Conservation (phyloP, 2,113 vertebrate species). For the Craseonycteris thonglongyai region DNA sequence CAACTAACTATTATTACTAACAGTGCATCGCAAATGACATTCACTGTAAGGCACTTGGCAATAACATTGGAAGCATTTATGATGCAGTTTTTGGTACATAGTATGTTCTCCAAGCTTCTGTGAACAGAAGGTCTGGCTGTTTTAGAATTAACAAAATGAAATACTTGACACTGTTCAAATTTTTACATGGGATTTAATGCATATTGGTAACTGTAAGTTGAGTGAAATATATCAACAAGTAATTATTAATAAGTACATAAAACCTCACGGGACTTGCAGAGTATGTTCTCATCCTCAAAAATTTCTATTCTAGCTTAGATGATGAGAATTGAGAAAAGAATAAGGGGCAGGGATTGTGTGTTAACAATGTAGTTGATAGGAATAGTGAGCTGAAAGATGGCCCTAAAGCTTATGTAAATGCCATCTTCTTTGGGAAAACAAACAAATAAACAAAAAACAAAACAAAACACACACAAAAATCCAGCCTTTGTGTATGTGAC, state of each 20-base stretch:
- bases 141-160: conserved; percentile 29
- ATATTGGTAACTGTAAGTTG: not conserved
- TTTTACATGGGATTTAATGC: conserved; percentile 12
- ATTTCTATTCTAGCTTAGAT: not conserved
- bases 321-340: not conserved
- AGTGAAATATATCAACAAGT: not conserved
- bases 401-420: not conserved
- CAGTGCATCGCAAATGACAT: not conserved
- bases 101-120: not conserved
- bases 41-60: not conserved
- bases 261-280: not conserved
- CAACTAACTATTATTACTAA: not conserved
- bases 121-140: conserved; percentile 26
- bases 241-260: not conserved
- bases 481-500: not conserved
- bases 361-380: not conserved
- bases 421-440: not conserved
- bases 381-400: not conserved
- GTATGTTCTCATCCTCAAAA: not conserved
- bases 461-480: no score
- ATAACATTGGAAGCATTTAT: not conserved
- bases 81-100: not conserved
- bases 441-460: no score
- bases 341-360: not conserved
- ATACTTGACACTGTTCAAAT: conserved; percentile 18